phyloP scores from a whole-genome alignment of 2,888 invertebrate genomes.

The Sminthurides aquaticus region DNA sequence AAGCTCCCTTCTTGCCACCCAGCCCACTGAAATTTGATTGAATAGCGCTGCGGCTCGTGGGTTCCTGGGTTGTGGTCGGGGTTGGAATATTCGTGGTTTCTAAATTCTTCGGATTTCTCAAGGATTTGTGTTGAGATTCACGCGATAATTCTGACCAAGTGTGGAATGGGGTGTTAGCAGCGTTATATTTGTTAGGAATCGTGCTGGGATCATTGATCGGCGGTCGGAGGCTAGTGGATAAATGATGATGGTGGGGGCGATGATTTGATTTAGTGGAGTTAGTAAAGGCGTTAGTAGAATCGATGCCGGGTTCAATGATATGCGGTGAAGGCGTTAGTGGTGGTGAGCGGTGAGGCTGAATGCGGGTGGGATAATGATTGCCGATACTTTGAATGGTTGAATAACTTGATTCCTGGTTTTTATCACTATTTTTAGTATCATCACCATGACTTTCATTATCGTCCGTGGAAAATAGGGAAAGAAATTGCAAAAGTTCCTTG shows the following conservation, averaged over 20 bases:
- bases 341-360: background rate
- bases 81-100: no score
- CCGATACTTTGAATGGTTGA: background rate
- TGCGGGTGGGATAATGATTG: background rate
- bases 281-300: background rate
- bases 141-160: slow-evolving; percentile 39
- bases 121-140: no score
- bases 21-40: no score
- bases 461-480: slow-evolving; percentile 33
- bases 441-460: slow-evolving; percentile 7
- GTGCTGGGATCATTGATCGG: no score
- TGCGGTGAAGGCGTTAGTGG: no score
- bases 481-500: slow-evolving; percentile 36
- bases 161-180: slow-evolving; percentile 30
- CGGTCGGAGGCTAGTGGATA: no score
- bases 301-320: background rate
- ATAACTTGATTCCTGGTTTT: background rate
- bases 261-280: no score
- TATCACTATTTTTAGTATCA: background rate
- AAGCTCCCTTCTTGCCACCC: background rate
- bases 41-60: background rate
- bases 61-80: no score
- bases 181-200: background rate
- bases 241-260: slow-evolving; percentile 1
- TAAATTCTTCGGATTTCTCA: no score